These are phyloP conservation scores for Hucho hucho DNA, from an alignment of 2,113 vertebrate species.

Conservation along the genomic window DNA sequence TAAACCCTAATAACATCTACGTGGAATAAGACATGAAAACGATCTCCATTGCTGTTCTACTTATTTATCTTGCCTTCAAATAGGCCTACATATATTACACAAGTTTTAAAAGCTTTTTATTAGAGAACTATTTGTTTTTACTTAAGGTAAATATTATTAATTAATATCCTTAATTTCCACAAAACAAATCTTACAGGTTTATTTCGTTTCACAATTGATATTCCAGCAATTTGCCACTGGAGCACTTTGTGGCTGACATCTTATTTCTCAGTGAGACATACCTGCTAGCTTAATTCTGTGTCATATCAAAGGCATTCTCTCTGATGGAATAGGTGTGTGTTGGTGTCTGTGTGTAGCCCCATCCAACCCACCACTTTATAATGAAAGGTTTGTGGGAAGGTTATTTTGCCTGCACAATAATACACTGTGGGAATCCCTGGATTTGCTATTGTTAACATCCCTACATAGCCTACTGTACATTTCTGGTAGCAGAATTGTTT, in stretches of 20 bases:
- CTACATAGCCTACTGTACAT: background rate
- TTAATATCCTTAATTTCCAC: background rate
- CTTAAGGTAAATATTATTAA: background rate
- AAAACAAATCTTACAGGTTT: too few species aligned
- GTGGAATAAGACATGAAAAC: background rate
- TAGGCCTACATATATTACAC: background rate
- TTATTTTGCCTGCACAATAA: background rate
- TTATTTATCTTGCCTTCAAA: background rate
- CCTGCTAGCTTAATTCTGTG: background rate
- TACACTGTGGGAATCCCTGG: background rate
- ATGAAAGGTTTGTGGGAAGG: background rate
- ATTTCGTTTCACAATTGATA: too few species aligned
- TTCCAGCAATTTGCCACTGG: background rate
- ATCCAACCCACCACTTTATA: background rate
- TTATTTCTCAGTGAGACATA: background rate
- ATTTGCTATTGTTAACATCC: background rate
- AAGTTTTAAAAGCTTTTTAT: background rate
- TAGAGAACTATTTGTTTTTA: background rate
- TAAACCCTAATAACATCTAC: too few species aligned
- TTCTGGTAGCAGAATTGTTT: too few species aligned
- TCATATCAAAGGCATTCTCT: background rate
- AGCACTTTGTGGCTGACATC: background rate
- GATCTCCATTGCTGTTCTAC: background rate
- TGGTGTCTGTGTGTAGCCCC: background rate
- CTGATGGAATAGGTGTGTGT: background rate